Evolutionary conservation across 1,140 invertebrate species (phyloP).

Genomic region (Bemisia tabaci): DNA sequence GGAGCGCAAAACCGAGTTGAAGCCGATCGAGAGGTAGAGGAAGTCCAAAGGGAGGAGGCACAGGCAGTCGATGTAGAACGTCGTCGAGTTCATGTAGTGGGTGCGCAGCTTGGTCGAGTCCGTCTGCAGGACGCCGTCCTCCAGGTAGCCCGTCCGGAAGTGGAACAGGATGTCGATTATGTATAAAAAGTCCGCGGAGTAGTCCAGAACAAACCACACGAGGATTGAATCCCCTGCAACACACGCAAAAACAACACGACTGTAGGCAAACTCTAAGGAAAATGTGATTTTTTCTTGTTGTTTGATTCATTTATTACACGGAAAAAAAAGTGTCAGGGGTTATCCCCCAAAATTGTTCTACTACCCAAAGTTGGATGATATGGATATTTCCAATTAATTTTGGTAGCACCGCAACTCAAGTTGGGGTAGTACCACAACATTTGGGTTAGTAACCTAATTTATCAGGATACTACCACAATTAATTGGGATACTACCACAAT

Average conservation of each 20-base stretch:
- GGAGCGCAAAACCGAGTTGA: conserved; percentile 91
- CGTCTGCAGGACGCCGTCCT: conserved; percentile 92
- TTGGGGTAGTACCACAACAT: no score
- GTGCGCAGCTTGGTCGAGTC: conserved; percentile 82
- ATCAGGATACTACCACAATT: no score
- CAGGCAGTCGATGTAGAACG: conserved; percentile 96
- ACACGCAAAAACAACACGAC: conserved; percentile 15
- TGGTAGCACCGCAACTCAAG: no score
- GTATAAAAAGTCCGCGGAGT: conserved; percentile 92
- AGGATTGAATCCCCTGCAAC: conserved; percentile 65
- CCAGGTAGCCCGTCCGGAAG: conserved; percentile 91
- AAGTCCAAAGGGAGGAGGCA: conserved; percentile 95
- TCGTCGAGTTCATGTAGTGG: conserved; percentile 97
- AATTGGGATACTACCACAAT: no score
- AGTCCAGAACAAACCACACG: conserved; percentile 94
- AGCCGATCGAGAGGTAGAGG: conserved; percentile 94
- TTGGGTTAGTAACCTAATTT: no score
- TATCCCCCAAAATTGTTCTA: no score
- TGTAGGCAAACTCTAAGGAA: no score
- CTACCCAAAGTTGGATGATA: no score
- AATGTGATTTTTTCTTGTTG: no score
- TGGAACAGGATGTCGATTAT: conserved; percentile 92
- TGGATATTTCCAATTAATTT: no score
- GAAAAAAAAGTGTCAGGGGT: no score
- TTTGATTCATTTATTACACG: no score